A percentile compares a stretch with the other conserved stretches of the same genome.
Evolutionary conservation across 2,797 vertebrate genomes (phyloP).

Genomic region (Esox masquinongy): DNA sequence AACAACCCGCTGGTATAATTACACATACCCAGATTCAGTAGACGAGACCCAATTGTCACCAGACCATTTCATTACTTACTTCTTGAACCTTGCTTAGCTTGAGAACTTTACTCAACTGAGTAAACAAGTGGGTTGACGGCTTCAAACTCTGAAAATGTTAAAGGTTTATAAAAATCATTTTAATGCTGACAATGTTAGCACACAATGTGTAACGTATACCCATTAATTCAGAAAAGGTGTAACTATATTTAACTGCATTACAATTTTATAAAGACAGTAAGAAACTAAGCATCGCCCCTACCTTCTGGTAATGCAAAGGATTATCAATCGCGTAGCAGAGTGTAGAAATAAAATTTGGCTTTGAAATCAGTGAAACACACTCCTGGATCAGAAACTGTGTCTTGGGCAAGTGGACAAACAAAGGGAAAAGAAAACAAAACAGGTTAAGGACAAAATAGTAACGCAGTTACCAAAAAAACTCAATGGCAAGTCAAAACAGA

Average conservation of each 20-base stretch:
- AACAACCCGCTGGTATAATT: neutral
- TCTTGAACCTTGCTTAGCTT: conserved; percentile 99
- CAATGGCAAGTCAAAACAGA: neutral
- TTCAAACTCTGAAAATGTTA: conserved; percentile 91
- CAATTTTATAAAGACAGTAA: neutral
- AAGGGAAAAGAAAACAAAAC: neutral
- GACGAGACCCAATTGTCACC: neutral
- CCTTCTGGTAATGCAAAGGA: conserved; percentile 99
- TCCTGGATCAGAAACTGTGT: conserved; percentile 99
- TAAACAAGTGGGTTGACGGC: conserved; percentile 95
- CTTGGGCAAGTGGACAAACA: conserved; percentile 71
- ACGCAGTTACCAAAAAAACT: neutral
- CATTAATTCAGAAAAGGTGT: neutral
- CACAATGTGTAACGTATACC: neutral
- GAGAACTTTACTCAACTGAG: conserved; percentile 99
- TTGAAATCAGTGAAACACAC: conserved; percentile 97
- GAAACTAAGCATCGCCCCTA: conserved; percentile 53
- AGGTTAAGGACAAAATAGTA: neutral
- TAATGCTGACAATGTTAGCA: neutral
- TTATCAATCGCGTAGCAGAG: conserved; percentile 99
- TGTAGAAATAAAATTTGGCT: conserved; percentile 99
- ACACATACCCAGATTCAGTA: neutral
- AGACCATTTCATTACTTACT: conserved; percentile 70
- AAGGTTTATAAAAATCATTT: conserved; percentile 21
- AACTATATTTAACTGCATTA: neutral